Base-by-base conservation (phyloP, 2,888 invertebrate genomes). In the Sinentomon sp. region DNA sequence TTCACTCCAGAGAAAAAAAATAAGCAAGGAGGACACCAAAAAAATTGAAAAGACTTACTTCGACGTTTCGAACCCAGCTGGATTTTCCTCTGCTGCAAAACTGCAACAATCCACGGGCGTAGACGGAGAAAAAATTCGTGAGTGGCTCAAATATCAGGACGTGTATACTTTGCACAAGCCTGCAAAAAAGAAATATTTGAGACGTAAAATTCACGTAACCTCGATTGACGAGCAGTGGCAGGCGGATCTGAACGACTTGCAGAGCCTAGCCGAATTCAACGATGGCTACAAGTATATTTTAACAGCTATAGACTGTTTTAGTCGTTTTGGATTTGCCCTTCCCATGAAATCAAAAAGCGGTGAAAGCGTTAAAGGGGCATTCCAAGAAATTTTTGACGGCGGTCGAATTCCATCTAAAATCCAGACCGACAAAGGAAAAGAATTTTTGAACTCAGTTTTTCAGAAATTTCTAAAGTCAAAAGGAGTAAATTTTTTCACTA, bases 221-320 rank as follows among this genome's bases (percentile, higher is more conserved):
- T 36, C 34, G n/a, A 37, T 43, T 4, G 41, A 46, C 26, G 39
- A 42, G 6, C 43, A 44, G 31, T 40, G 39, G 35, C 40, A 45
- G 29, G 37, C 40, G 6, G 44, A 46, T 26, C 28, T 44, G 7
- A 41, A 37, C 4, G 45, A 44, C 26, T 29, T 45, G 30, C 28
- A 37, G 20, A 30, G 28, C 2, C 18, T 5, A 23, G 23, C 4
- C n/a, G 12, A 17, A 5, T 7, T 30, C 18, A 47, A 47, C 33
- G 37, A 44, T 13, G 41, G 41, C 7, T 38, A 34, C 24, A 37
- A 28, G 9, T 46, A 41, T 37, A 31, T 46, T 20, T 30, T 45
- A 6, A 41, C 38, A 2, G 32, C 36, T 16, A 44, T 46, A 6
- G 46, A 47, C 32, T 29, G 40, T 10, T 40, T 47, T 25, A 38